Evolutionary conservation across 2,888 invertebrate species (phyloP).

Genomic region (Dinocampus coccinellae): DNA sequence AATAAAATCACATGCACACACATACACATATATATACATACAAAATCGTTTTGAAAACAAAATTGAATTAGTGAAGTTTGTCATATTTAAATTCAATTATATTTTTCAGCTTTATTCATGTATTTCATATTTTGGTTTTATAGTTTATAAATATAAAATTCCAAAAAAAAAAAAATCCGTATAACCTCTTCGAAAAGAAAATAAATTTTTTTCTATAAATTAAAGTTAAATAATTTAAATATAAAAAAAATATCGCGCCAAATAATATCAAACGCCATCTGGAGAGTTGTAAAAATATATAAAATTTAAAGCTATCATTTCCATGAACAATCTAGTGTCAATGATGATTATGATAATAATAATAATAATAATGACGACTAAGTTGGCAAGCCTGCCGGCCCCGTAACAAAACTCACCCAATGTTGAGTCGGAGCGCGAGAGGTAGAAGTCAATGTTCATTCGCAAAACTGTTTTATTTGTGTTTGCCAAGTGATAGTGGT

Average conservation of each 20-base stretch:
- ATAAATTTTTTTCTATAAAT: not conserved
- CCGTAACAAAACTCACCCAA: conserved; percentile 56
- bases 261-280: conserved; percentile 18
- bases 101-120: not conserved
- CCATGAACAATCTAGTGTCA: conserved; percentile 27
- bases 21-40: not conserved
- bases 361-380: conserved; percentile 17
- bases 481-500: conserved; percentile 48
- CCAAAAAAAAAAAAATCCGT: not conserved
- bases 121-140: not conserved
- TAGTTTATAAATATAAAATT: not conserved
- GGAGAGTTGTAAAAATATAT: not conserved
- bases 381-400: conserved; percentile 54
- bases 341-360: conserved; percentile 23
- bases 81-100: not conserved
- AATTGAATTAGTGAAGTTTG: not conserved
- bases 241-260: not conserved
- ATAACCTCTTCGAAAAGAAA: not conserved
- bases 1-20: not conserved
- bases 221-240: not conserved
- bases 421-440: conserved; percentile 59
- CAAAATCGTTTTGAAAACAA: not conserved
- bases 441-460: conserved; percentile 54
- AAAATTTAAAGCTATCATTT: conserved; percentile 6
- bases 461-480: conserved; percentile 48